phyloP scores from a whole-genome alignment of 2,797 vertebrate species.

The Alauda arvensis region DNA sequence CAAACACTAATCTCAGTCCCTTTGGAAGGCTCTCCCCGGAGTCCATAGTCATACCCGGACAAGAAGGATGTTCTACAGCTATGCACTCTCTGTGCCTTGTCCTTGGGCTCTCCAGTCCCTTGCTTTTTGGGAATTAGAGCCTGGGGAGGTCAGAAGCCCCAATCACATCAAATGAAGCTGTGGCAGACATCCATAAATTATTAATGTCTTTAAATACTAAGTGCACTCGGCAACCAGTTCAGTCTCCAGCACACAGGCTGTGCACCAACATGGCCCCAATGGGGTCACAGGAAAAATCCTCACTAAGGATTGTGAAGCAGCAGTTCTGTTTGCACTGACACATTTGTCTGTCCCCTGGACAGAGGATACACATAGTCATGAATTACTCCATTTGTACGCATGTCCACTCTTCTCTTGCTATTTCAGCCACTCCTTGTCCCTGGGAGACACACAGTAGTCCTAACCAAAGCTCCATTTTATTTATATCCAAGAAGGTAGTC shows the following conservation, averaged over 20 bases:
- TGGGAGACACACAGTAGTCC: neutral
- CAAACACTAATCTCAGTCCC: neutral
- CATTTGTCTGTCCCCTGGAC: neutral
- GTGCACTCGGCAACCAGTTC: neutral
- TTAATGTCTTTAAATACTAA: conserved; percentile 36
- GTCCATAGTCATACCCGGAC: rapidly evolving
- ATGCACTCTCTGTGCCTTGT: neutral
- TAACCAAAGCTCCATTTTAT: neutral
- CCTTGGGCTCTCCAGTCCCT: neutral
- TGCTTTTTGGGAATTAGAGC: neutral
- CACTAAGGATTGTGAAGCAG: neutral
- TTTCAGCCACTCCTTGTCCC: neutral
- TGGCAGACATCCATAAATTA: conserved; percentile 16
- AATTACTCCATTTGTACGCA: neutral
- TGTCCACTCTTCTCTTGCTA: neutral
- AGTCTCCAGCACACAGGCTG: conserved; percentile 13
- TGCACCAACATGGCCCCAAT: neutral
- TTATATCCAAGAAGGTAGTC: neutral
- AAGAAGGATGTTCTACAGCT: neutral
- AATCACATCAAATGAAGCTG: neutral
- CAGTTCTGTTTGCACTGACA: neutral
- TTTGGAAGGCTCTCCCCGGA: neutral
- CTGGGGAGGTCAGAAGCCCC: neutral
- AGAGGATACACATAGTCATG: neutral
- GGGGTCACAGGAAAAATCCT: neutral